Percentiles rank a stretch among this genome's conserved stretches.
Evolutionary conservation across 2,888 invertebrate genomes (phyloP).

Genomic region (Dascillus cervinus): DNA sequence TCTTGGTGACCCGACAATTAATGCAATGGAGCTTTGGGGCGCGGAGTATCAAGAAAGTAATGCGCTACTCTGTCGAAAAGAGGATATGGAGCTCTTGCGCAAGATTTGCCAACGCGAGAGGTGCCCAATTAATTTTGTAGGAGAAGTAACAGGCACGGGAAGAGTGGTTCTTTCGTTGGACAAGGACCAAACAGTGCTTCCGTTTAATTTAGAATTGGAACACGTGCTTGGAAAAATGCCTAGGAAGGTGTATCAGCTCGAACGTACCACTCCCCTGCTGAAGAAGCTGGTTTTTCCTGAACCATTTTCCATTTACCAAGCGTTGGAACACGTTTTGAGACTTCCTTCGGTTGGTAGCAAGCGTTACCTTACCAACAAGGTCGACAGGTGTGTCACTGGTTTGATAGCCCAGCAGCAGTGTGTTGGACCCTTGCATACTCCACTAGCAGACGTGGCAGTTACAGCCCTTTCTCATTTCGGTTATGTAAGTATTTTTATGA

Average conservation of each 20-base stretch:
- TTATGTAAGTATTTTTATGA: conserved; percentile 41
- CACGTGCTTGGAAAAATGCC: conserved; percentile 87
- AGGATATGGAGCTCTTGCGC: conserved; percentile 56
- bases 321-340: conserved; percentile 71
- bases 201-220: conserved; percentile 84
- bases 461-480: conserved; percentile 80
- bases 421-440: conserved; percentile 94
- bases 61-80: conserved; percentile 71
- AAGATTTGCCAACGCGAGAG: conserved; percentile 79
- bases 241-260: conserved; percentile 53
- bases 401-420: conserved; percentile 96
- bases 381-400: conserved; percentile 91
- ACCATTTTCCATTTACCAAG: conserved; percentile 59
- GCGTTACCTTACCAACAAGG: conserved; percentile 91
- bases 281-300: conserved; percentile 32
- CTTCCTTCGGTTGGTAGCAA: conserved; percentile 92
- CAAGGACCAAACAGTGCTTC: conserved; percentile 52
- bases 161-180: conserved; percentile 60
- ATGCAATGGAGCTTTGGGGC: conserved; percentile 91
- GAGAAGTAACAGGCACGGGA: conserved; percentile 82
- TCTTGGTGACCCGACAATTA: conserved; percentile 91
- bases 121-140: conserved; percentile 89
- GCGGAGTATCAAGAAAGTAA: conserved; percentile 97
- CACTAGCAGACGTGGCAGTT: conserved; percentile 89
- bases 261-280: conserved; percentile 28